Base-by-base conservation (phyloP, 2,888 invertebrate species). In the Zeuzera pyrina region DNA sequence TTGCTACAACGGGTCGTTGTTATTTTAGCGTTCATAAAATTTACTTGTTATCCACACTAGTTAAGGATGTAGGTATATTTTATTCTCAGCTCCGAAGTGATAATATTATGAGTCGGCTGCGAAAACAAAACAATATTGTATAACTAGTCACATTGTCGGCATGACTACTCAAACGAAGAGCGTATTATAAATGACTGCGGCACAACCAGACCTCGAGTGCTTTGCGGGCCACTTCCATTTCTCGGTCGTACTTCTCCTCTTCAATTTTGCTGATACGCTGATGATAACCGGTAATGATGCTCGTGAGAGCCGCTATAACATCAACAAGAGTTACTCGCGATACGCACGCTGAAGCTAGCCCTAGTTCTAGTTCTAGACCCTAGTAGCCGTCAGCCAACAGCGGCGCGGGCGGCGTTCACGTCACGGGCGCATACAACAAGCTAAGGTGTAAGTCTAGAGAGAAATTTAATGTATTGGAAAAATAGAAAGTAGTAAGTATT, bases 171-270 rank as follows among this genome's bases (percentile, higher is more conserved):
- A 76, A 76, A 76, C 68, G 73, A 57, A 59, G 72, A 72, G 78
- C 78, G 64, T 66, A 61, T 62, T 57, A 47, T 43, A 38, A 63
- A 57, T 61, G 57, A 57, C 55, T 57, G 68, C 62, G 67, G 62
- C 61, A 65, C 76, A 78, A 76, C 67, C 74, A 69, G 88, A 97
- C 97, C 95, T 98, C 97, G 81, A 92, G 89, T 78, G 95, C 94
- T 91, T 94, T 97, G 87, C 91, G 92, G 85, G 94, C 90, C 85
- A 97, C 96, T 86, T 94, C 94, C 86, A 91, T 89, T 88, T 99
- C 98, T 87, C 96, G 91, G 89, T 99, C 98, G 89, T 95, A 98
- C 89, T 98, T 98, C 86, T 92, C 89, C 77, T 91, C 91, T 85
- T 96, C 95, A 76, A 95, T 88, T 64, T 86, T 85, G 73, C 72